phyloP scores from a whole-genome alignment of 2,888 invertebrate species.

The Ommatoiulus sabulosus region DNA sequence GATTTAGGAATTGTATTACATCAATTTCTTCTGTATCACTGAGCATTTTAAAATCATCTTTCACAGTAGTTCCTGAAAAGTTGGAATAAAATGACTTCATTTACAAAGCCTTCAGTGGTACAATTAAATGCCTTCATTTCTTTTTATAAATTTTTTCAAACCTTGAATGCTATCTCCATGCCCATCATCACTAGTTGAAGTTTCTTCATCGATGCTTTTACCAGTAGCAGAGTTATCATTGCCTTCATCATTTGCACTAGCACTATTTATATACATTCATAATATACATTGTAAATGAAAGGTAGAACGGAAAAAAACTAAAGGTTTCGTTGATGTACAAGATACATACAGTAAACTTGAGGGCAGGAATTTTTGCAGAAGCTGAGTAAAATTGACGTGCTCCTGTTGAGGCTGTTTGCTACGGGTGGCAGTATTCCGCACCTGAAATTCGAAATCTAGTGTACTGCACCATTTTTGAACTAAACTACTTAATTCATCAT shows the following conservation, averaged over 20 bases:
- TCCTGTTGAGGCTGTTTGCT: slow-evolving; percentile 63
- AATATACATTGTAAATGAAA: slow-evolving; percentile 58
- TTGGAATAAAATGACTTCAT: slow-evolving; percentile 54
- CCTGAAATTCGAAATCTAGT: slow-evolving; percentile 57
- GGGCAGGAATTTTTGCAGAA: slow-evolving; percentile 67
- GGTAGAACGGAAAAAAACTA: background rate
- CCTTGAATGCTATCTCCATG: slow-evolving; percentile 49
- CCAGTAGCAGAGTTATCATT: slow-evolving; percentile 1
- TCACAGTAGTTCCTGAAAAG: slow-evolving; percentile 52
- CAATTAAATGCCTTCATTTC: background rate
- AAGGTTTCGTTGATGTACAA: background rate
- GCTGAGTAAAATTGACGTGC: slow-evolving; percentile 66
- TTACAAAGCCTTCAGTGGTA: background rate
- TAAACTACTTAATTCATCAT: background rate
- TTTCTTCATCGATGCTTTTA: slow-evolving; percentile 37
- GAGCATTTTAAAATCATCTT: slow-evolving; percentile 59
- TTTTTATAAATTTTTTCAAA: background rate
- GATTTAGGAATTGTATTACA: slow-evolving; percentile 63
- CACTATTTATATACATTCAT: background rate
- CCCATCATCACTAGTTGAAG: slow-evolving; percentile 48
- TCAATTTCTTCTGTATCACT: slow-evolving; percentile 63
- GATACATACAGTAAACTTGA: slow-evolving; percentile 62
- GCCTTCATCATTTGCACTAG: slow-evolving; percentile 47
- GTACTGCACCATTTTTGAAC: background rate
- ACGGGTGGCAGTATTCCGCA: slow-evolving; percentile 61